Evolutionary conservation across 2,888 invertebrate genomes (phyloP), one percentile per base, ranked within the genome.

Genomic region (Limenitis camilla): DNA sequence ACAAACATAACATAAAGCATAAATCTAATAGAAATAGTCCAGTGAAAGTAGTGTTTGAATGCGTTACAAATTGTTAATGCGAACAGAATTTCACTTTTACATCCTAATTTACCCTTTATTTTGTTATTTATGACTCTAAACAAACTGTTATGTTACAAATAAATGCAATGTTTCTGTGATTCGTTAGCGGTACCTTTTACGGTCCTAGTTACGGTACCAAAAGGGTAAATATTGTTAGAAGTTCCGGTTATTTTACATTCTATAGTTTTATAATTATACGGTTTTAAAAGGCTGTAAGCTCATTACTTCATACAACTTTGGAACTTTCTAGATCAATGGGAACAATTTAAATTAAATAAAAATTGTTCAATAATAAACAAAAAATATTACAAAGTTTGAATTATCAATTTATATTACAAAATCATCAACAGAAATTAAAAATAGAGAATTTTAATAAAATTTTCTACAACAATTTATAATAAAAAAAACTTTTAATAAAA

Each of bases 41-140:
- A 85, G 86, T 76, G 86, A 86, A 86, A 86, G 86, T 85, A 67
- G 61, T 61, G 63, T 66, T 71, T 69, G 76, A 68, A 66, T 65
- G 69, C 84, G 76, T 83, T 63, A 65, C 83, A 59, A 83, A 81
- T 77, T 65, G 49, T 69, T 60, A 72, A 78, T 73, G 58, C 62
- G 67, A 65, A 67, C 54, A 61, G 62, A 65, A 81, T 85, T 86
- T 86, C 85, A 86, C 86, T 86, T 86, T 86, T 85, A 81, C 78
- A 77, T 76, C 73, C 71, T 83, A 84, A 85, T 85, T 81, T 56
- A 73, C 72, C 74, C 80, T 77, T 81, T 80, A 71, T 71, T 67
- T 61, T 73, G 84, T 86, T 86, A 85, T 85, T 77, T 82, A 65
- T 66, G 59, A 53, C 65, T 71, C 76, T 79, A 72, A 69, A 72